Base-by-base conservation (phyloP, 2,113 vertebrate species). In the Brachyhypopomus occidentalis region DNA sequence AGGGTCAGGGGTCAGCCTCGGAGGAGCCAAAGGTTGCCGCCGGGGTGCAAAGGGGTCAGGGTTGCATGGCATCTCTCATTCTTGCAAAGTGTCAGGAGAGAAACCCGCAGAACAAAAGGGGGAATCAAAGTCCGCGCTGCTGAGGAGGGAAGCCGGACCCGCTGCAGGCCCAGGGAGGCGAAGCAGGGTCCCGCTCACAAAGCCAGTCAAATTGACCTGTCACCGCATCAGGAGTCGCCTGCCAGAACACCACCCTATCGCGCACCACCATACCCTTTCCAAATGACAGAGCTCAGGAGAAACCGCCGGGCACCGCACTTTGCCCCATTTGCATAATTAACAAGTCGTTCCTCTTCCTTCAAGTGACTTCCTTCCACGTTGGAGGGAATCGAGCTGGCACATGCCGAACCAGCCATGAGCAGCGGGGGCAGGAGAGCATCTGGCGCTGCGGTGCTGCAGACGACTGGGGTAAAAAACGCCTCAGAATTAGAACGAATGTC, bases 41-140 rank as follows among this genome's bases (percentile, higher is more conserved):
- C 90, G 88, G 93, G 93, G 95, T 94, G 96, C 92, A 92, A 96
- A 96, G 93, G 95, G 96, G 96, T 95, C 96, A 93, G 92, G 89
- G 92, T 90, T 94, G 94, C 87, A 91, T 94, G 94, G 95, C 95
- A 97, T 97, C 95, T 94, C 93, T 97, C 96, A 96, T 96, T 98
- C 96, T 98, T 95, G 94, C 90, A 92, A 94, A 92, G 93, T 82
- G 95, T 95, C 94, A 96, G 92, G 91, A 92, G 94, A 94, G 91
- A 93, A 95, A 94, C 94, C 93, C 90, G 81, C 34, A 83, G 92
- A 95, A 98, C 96, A 98, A 98, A 97, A 92, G 94, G 45, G 91
- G 91, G 94, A 94, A 94, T 94, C 89, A 89, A 96, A 96, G 94
- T 95, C 95, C 94, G 95, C 93, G 72, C 63, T 67, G 41, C 19